Evolutionary conservation across 30 jellyfish, hydroid and myxozoan genomes (phyloP).

Genomic region (Chrysaora quinquecirrha): DNA sequence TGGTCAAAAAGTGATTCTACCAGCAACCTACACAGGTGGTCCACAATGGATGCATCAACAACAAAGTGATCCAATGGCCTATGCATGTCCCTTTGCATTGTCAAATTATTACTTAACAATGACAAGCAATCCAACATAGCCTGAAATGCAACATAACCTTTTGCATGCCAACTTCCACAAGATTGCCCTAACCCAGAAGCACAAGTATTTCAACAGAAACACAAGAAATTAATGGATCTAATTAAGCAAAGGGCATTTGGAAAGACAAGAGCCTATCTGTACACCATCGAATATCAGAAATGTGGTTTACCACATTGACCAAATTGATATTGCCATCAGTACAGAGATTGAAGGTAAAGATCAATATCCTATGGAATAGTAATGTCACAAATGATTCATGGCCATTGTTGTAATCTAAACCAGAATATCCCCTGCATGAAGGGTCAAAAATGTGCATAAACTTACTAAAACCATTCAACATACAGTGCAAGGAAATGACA

Average conservation of each 20-base stretch:
- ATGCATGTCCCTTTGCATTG: not conserved
- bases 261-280: not conserved
- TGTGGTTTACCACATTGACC: not conserved
- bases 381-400: slow-evolving; percentile 16
- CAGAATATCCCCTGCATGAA: slow-evolving; percentile 15
- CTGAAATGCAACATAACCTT: not conserved
- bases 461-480: not conserved
- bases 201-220: not conserved
- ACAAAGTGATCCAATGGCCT: not conserved
- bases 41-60: slow-evolving; percentile 6
- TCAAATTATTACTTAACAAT: not conserved
- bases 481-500: not conserved
- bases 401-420: slow-evolving; percentile 6
- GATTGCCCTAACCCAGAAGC: not conserved
- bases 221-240: not conserved
- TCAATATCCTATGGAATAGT: not conserved
- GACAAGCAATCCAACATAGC: not conserved
- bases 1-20: slow-evolving; percentile 1
- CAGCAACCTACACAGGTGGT: slow-evolving; percentile 17
- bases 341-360: not conserved
- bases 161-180: not conserved
- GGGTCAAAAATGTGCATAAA: not conserved
- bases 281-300: not conserved
- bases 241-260: not conserved
- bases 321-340: not conserved